Base-by-base conservation (phyloP, 2,113 vertebrate species). In the Eretmochelys imbricata region DNA sequence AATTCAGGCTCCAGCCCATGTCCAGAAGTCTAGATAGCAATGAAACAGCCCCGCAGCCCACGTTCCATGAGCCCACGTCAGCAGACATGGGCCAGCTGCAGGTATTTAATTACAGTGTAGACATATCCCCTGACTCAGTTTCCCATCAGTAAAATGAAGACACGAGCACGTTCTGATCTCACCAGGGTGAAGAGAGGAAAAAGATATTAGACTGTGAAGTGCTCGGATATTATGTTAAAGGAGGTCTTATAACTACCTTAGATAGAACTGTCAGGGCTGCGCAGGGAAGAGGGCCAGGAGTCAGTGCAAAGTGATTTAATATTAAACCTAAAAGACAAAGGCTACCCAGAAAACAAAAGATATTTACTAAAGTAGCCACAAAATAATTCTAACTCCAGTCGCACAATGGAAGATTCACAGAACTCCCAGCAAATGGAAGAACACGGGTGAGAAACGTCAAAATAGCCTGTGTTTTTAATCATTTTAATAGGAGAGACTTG, bases 401-500 rank as follows among this genome's bases (percentile, higher is more conserved):
- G 55, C 59, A 86, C 1, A 80, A 55, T 25, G 10, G n/a, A n/a
- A 75, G 55, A 90, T 17, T 92, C 89, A 25, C 54, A 95, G 57
- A 92, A 1, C 12, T 93, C 78, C 62, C 29, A 24, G 2, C 51
- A 72, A 89, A 1, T 1, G 80, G 48, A 25, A 57, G 11, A 31
- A 90, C 59, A 46, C 25, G 69, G 78, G 48, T 49, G 75, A 91
- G 31, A 75, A 13, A 48, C 8, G 42, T 13, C 1, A 38, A 79
- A 91, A 79, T 12, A 90, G 46, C 48, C n/a, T 1, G 0, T 88
- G 48, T 35, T 83, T 82, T 92, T 85, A 87, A 16, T 80, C n/a
- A 55, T 93, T 96, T 76, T 83, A 80, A 89, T 82, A 93, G 72
- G 35, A 82, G 92, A 91, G 22, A 75, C 62, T 72, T 92, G 51